phyloP scores from a whole-genome alignment of 1,140 invertebrate species.

The Medauroidea extradentata region DNA sequence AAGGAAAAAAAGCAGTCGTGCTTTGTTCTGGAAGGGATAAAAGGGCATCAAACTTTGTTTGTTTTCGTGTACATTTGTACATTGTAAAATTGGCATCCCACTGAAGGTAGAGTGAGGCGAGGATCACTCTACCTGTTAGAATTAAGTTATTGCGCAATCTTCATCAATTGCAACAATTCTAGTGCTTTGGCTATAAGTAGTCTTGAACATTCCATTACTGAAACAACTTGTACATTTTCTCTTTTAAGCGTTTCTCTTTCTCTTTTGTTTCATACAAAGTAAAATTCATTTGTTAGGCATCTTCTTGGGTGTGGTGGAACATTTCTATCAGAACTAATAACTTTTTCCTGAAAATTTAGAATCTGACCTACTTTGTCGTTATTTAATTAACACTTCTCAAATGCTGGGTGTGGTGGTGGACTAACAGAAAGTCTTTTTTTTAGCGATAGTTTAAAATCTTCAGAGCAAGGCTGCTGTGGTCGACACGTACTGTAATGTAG shows the following conservation, averaged over 20 bases:
- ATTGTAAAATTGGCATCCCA: neutral
- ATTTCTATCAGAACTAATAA: neutral
- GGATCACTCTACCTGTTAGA: neutral
- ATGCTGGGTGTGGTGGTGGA: slow-evolving; percentile 19
- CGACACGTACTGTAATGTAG: slow-evolving; percentile 17
- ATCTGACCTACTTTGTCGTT: slow-evolving; percentile 3
- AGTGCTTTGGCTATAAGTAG: no score
- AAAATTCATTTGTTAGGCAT: no score
- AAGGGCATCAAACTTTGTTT: slow-evolving; percentile 17
- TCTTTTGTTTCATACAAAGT: no score
- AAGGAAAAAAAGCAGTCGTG: neutral
- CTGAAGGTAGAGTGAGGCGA: slow-evolving; percentile 1
- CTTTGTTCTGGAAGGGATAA: slow-evolving; percentile 17
- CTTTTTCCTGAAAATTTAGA: slow-evolving; percentile 2
- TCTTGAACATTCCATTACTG: no score
- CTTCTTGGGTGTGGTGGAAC: no score
- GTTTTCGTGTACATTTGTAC: neutral
- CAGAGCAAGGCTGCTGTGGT: slow-evolving; percentile 22
- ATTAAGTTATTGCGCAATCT: neutral
- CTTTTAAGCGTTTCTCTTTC: no score
- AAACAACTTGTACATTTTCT: no score
- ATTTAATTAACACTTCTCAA: slow-evolving; percentile 18
- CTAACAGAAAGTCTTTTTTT: slow-evolving; percentile 3
- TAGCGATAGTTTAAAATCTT: neutral
- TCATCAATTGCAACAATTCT: no score